Conservation (phyloP, 2,888 invertebrate species). For the Galerucella pusilla region DNA sequence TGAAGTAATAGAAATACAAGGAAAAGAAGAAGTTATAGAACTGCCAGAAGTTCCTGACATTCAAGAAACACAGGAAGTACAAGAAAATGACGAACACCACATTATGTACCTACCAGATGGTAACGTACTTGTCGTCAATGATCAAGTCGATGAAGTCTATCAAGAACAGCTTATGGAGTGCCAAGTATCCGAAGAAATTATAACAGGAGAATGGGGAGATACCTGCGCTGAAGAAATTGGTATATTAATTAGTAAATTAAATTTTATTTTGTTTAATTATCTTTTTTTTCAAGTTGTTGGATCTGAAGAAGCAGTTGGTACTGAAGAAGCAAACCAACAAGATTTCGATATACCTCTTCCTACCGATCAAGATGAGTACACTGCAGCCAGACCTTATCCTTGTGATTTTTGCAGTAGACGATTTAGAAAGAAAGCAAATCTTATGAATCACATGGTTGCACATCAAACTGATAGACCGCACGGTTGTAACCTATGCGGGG, state of each 20-base stretch:
- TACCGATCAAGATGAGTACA: slow-evolving; percentile 83
- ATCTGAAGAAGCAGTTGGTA: slow-evolving; percentile 68
- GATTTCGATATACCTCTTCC: slow-evolving; percentile 81
- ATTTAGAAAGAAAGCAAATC: slow-evolving; percentile 84
- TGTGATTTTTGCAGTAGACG: slow-evolving; percentile 88
- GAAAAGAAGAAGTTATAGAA: slow-evolving; percentile 25
- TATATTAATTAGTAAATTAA: slow-evolving; percentile 23
- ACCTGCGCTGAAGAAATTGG: slow-evolving; percentile 71
- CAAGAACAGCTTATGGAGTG: slow-evolving; percentile 67
- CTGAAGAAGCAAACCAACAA: slow-evolving; percentile 70
- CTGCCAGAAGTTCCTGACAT: slow-evolving; percentile 19
- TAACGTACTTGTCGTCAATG: slow-evolving; percentile 62
- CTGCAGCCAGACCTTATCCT: slow-evolving; percentile 82
- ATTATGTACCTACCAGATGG: slow-evolving; percentile 63
- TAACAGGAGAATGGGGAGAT: slow-evolving; percentile 84
- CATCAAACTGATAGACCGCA: slow-evolving; percentile 87
- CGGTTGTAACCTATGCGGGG: slow-evolving; percentile 85
- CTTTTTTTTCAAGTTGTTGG: slow-evolving; percentile 65
- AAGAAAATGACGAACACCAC: slow-evolving; percentile 40
- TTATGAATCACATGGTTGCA: slow-evolving; percentile 89
- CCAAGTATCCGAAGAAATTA: slow-evolving; percentile 81
- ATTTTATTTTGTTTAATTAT: not conserved
- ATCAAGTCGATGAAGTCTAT: slow-evolving; percentile 48
- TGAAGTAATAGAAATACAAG: slow-evolving; percentile 39
- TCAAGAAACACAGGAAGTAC: slow-evolving; percentile 34